Evolutionary conservation across 2,113 vertebrate species (phyloP).

Genomic region (Heteronetta atricapilla): DNA sequence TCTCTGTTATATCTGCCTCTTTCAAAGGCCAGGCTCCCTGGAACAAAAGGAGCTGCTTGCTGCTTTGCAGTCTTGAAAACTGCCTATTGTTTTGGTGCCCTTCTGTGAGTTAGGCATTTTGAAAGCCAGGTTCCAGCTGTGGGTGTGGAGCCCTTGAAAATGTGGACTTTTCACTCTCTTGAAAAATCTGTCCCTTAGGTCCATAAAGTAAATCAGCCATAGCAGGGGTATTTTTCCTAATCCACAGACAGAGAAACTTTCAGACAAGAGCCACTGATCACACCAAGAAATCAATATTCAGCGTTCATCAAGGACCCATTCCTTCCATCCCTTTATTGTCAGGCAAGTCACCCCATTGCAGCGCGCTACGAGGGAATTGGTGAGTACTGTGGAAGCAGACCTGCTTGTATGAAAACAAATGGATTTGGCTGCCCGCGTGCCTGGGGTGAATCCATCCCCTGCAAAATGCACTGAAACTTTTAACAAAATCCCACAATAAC

Average conservation of each 20-base stretch:
- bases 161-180: neutral
- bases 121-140: neutral
- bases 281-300: neutral
- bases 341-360: neutral
- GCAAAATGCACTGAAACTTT: neutral
- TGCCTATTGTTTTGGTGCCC: neutral
- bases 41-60: neutral
- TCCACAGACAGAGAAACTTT: neutral
- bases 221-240: conserved; percentile 22
- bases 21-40: neutral
- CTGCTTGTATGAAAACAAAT: neutral
- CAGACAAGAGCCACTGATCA: conserved; percentile 28
- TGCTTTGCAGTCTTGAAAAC: neutral
- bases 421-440: neutral
- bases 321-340: neutral
- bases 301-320: neutral
- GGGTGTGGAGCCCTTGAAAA: neutral
- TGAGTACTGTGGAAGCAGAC: neutral
- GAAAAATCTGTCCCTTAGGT: neutral
- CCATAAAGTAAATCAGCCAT: neutral
- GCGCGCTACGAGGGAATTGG: too few relatives aligned
- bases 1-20: neutral
- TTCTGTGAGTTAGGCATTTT: neutral
- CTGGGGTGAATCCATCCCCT: neutral
- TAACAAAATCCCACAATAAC: neutral